phyloP scores from a whole-genome alignment of 2,797 vertebrate species.

The Clarias platycephalus region DNA sequence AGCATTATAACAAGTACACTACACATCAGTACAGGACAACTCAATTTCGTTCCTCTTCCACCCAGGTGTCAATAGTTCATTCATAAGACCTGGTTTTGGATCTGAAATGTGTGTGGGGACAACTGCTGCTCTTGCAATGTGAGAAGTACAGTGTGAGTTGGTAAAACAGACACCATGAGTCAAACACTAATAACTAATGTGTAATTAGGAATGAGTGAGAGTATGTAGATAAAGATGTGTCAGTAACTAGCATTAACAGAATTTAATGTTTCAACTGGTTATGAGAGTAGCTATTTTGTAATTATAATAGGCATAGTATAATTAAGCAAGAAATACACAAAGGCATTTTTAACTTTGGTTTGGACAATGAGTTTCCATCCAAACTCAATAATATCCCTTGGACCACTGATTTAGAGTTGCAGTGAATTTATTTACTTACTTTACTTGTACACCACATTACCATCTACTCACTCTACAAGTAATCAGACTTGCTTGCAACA shows the following conservation, averaged over 20 bases:
- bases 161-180: neutral
- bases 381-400: neutral
- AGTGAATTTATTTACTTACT: neutral
- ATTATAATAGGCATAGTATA: neutral
- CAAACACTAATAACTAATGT: neutral
- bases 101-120: too few relatives aligned
- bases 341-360: neutral
- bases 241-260: neutral
- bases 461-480: neutral
- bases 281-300: neutral
- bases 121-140: neutral
- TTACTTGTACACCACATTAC: neutral
- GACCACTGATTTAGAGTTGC: too few relatives aligned
- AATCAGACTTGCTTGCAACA: neutral
- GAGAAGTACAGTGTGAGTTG: neutral
- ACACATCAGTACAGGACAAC: neutral
- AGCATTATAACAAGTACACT: neutral
- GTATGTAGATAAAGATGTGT: neutral
- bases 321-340: neutral
- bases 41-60: too few relatives aligned
- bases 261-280: neutral
- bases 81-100: neutral
- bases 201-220: neutral
- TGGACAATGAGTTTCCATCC: neutral
- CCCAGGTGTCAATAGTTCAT: neutral